Evolutionary conservation across 2,113 vertebrate genomes (phyloP), one percentile per base, ranked within the genome.

Genomic region (Callaeas wilsoni): DNA sequence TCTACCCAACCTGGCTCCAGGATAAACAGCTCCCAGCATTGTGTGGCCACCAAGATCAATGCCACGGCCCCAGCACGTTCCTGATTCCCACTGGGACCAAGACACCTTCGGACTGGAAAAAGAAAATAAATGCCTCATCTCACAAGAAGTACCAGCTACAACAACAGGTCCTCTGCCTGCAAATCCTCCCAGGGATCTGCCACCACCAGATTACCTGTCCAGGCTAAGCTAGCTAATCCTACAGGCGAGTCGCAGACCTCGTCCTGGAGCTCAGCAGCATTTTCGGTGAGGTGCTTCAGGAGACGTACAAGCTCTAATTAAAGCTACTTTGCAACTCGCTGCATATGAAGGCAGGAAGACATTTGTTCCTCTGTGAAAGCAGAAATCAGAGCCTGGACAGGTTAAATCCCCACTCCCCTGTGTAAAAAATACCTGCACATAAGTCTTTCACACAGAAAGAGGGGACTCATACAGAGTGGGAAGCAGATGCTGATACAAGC

Each of bases 161-260:
- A 88, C 79, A 74, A 93, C 83, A 95, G 69, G 57, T 78, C 71
- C 60, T 88, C 64, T 64, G 90, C 85, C 83, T 53, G 62, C 65
- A 95, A 90, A 94, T 93, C 90, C 92, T 93, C 80, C 80, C 5
- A 2, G 76, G 90, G 88, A 93, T 90, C 94, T 94, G 93, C 88
- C 86, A 76, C 88, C 77, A 42, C 64, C 84, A 93, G 83, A 95
- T 94, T 92, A 94, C 84, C 69, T 32, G 32, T 56, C 84, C 89
- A 78, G 92, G 67, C 89, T 92, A 93, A 89, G 76, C 89, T 20
- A 63, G 76, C 37, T 97, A 94, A 93, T 95, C 96, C 89, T 37
- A 23, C 75, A 75, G 83, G 79, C 71, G 13, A 83, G 60, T 44
- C 0, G 8, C 10, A 13, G 70, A 13, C 82, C 63, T 78, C 1